Base-by-base conservation (phyloP, 2,888 invertebrate genomes). In the Hoplodrina ambigua region DNA sequence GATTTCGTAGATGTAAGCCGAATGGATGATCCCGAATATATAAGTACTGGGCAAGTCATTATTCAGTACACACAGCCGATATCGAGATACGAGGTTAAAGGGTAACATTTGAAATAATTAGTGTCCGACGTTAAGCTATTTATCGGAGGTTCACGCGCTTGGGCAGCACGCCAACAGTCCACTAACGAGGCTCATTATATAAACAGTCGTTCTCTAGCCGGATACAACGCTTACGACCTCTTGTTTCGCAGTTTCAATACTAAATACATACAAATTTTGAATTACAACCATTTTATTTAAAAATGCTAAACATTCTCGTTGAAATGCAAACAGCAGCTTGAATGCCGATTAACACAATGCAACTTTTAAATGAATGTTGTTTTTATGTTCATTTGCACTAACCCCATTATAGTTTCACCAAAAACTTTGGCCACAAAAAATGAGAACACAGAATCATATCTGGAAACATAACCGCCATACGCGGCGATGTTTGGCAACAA, bases 161-260 rank as follows among this genome's bases (percentile, higher is more conserved):
- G 87, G 91, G 90, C 88, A 84, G 69, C 49, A 66, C 75, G 92
- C 92, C 92, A 91, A 90, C 84, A 85, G 86, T 84, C 86, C 86
- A 89, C 89, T 91, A 91, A 91, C 90, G 88, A 90, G 88, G 78
- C 86, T 90, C 90, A 90, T 92, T 90, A 90, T 86, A 89, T 89
- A 89, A 89, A 90, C 85, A 85, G 83, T 85, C 82, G 81, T 83
- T 83, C 82, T 70, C 82, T 70, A 84, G 65, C 82, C 84, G 84
- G 85, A 87, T 82, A 84, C 83, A 84, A 85, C 77, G 82, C 80
- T 83, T 83, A 84, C 80, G 79, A 83, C 73, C 83, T 78, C 76
- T 76, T 80, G 66, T 84, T 84, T 80, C 67, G 76, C 81, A 73
- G 82, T 82, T 77, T 81, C 72, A 66, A 63, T 68, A 73, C 63